Base-by-base conservation (phyloP, 2,797 vertebrate genomes). In the Chiloscyllium punctatum region DNA sequence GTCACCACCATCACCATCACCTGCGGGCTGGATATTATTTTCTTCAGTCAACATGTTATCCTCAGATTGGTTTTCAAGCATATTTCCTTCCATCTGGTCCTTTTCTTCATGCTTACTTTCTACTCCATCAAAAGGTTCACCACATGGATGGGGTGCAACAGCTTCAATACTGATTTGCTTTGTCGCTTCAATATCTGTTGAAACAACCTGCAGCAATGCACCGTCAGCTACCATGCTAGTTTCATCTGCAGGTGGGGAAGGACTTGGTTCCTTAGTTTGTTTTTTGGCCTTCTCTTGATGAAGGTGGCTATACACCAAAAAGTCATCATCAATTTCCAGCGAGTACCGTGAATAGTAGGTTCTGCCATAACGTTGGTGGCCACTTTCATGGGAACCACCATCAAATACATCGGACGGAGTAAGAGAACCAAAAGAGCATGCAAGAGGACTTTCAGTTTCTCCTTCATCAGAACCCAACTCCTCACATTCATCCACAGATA, bases 401-500 rank as follows among this genome's bases (percentile, higher is more conserved):
- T 99, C 98, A 95, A 99, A 99, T 95, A 99, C 99, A 30, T 99
- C 99, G 66, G 98, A 98, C 74, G 98, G 98, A 57, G 98, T 98
- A 57, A 96, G 96, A 11, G 96, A 96, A 72, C 97, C 97, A 4
- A 96, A 1, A 0, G 97, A 96, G 48, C 97, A 97, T 33, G 97
- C 98, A 86, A 96, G 96, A 1, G 97, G 97, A 69, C 97, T 97
- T 66, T 97, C 98, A 94, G 96, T 96, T 15, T 98, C 98, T 68
- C 97, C 98, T 95, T 99, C 99, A n/a, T 99, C 99, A 21, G 98
- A 99, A 95, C 98, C 99, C 96, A 99, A 69, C 96, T 99, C 99
- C 97, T 99, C 99, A 51, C 99, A 99, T 97, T 99, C 99, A 96
- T 99, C 99, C 23, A 99, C 99, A 0, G 99, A 99, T 87, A 99